A percentile compares a stretch with the other conserved stretches of the same genome.
phyloP scores from a whole-genome alignment of 1,140 invertebrate species.

The Anthonomus grandis region DNA sequence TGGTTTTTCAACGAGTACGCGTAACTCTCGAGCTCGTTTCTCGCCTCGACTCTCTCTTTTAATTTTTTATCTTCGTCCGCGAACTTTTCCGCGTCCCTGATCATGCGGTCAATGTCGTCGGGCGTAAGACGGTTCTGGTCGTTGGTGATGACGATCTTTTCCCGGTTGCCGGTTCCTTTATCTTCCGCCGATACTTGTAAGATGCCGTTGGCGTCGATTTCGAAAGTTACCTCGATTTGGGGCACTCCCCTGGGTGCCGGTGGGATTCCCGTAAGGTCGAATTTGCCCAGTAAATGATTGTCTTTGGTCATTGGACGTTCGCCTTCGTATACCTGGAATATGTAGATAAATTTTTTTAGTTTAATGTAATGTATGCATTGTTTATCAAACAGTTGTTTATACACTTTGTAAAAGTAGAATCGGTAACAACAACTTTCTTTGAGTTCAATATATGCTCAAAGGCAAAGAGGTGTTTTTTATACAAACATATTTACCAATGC shows the following conservation, averaged over 20 bases:
- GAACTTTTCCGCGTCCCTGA: conserved; percentile 97
- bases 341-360: not conserved
- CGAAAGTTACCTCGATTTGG: conserved; percentile 99
- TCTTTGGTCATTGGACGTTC: conserved; percentile 99
- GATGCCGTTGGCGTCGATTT: conserved; percentile 99
- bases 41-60: conserved; percentile 94
- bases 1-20: conserved; percentile 99
- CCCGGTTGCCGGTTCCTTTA: conserved; percentile 96
- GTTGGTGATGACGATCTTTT: conserved; percentile 98
- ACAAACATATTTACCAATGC: too few species aligned
- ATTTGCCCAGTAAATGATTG: conserved; percentile 93
- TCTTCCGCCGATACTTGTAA: conserved; percentile 89
- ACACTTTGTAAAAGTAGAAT: not conserved
- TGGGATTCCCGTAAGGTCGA: conserved; percentile 97
- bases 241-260: conserved; percentile 96
- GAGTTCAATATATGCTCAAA: too few species aligned
- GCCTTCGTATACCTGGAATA: conserved; percentile 77
- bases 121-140: conserved; percentile 95
- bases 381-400: not conserved
- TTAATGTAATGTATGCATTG: too few species aligned
- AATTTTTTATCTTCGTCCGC: conserved; percentile 98
- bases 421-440: too few species aligned
- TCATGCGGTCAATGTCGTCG: conserved; percentile 98
- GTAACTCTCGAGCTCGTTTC: conserved; percentile 89
- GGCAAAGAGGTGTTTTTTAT: too few species aligned